Percentiles rank a stretch among this genome's conserved stretches.
phyloP scores from a whole-genome alignment of 2,113 vertebrate genomes.

The Antennarius striatus region DNA sequence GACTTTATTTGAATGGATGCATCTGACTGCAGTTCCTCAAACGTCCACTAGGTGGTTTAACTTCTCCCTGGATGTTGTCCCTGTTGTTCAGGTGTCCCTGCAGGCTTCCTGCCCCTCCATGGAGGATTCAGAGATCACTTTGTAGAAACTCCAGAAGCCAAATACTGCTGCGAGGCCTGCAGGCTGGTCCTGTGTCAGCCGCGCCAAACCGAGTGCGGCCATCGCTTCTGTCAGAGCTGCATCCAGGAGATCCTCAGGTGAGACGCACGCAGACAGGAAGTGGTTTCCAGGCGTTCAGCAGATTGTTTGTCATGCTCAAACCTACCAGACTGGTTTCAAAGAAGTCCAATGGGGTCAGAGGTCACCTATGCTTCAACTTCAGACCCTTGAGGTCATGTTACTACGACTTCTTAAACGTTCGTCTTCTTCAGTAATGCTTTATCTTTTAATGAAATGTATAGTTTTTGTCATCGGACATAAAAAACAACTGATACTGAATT shows the following conservation, averaged over 20 bases:
- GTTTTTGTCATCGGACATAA: no score
- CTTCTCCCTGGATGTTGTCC: background rate
- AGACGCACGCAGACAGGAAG: background rate
- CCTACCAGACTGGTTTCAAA: no score
- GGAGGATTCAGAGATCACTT: slow-evolving; percentile 94
- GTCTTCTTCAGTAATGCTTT: no score
- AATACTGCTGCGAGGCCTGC: slow-evolving; percentile 96
- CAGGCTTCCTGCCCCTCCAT: slow-evolving; percentile 81
- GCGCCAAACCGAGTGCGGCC: slow-evolving; percentile 94
- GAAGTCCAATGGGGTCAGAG: no score
- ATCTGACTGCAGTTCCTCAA: background rate
- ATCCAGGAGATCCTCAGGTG: slow-evolving; percentile 82
- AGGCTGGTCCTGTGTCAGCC: slow-evolving; percentile 91
- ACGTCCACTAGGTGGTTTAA: background rate
- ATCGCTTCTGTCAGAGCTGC: slow-evolving; percentile 95
- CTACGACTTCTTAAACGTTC: no score
- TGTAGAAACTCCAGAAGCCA: slow-evolving; percentile 88
- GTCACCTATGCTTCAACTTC: no score
- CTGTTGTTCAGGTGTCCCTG: slow-evolving; percentile 34
- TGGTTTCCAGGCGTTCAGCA: background rate
- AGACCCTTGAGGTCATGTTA: no score
- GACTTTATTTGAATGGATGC: no score
- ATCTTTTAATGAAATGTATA: no score
- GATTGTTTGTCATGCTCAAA: no score
- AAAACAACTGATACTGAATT: no score